Percentiles rank a stretch among this genome's conserved stretches.
These are phyloP conservation scores for Papilio glaucus DNA, from an alignment of 1,140 invertebrate genomes.

Conservation along the genomic window DNA sequence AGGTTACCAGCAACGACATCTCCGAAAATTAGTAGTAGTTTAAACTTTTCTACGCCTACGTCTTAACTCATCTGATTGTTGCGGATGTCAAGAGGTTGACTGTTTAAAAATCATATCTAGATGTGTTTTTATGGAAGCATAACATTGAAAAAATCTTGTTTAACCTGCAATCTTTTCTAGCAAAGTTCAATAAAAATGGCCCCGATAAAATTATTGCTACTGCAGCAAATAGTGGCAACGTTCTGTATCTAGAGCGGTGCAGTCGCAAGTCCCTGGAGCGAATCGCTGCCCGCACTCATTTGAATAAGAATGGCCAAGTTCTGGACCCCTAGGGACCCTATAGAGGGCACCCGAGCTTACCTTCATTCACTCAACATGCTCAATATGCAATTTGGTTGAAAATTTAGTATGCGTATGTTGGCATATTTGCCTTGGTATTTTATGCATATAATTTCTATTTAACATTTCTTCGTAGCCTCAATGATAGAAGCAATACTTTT, in stretches of 20 bases:
- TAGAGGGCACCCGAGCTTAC: slow-evolving; percentile 43
- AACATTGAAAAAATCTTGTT: background rate
- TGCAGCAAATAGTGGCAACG: slow-evolving; percentile 31
- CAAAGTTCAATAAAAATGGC: slow-evolving; percentile 26
- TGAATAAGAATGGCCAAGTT: slow-evolving; percentile 71
- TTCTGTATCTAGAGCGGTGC: slow-evolving; percentile 41
- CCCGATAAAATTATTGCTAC: slow-evolving; percentile 32
- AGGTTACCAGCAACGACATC: too few relatives aligned
- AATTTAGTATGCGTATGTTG: slow-evolving; percentile 18
- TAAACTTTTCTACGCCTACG: too few relatives aligned
- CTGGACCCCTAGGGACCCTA: slow-evolving; percentile 42
- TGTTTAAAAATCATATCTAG: background rate
- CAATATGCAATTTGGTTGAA: slow-evolving; percentile 48
- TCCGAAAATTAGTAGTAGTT: too few relatives aligned
- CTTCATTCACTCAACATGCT: slow-evolving; percentile 38
- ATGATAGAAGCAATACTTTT: too few relatives aligned
- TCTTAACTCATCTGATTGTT: too few relatives aligned
- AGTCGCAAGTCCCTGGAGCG: slow-evolving; percentile 52
- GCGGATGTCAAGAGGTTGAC: too few relatives aligned
- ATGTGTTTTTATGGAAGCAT: background rate
- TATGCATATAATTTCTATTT: too few relatives aligned
- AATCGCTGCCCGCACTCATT: slow-evolving; percentile 68
- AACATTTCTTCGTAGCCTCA: too few relatives aligned
- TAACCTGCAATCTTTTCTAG: background rate
- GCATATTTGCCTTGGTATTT: too few relatives aligned